These are phyloP conservation scores for Euproctis similis DNA, from an alignment of 2,888 invertebrate genomes.

Conservation along the genomic window DNA sequence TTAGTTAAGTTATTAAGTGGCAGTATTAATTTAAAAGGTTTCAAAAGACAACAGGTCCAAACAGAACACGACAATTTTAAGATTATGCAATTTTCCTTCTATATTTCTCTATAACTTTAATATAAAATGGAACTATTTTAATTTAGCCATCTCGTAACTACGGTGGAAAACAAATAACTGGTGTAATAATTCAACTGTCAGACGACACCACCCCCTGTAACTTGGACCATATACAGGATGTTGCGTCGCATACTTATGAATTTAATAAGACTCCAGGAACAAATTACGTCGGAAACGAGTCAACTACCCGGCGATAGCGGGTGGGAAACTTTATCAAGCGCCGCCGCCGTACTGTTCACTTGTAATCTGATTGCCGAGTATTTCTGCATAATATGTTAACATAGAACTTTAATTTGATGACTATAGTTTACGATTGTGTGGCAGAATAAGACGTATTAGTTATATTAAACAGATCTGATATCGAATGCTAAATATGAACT, in stretches of 20 bases:
- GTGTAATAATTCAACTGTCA: slow-evolving; percentile 3
- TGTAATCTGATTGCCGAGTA: slow-evolving; percentile 30
- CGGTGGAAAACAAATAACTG: slow-evolving; percentile 3
- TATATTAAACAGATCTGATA: too few relatives aligned
- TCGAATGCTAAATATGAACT: too few relatives aligned
- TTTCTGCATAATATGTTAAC: slow-evolving; percentile 20
- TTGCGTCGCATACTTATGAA: slow-evolving; percentile 55
- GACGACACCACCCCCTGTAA: slow-evolving; percentile 12
- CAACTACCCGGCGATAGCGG: slow-evolving; percentile 34
- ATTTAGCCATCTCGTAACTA: too few relatives aligned
- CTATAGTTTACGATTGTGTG: too few relatives aligned
- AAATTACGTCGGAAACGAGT: slow-evolving; percentile 45
- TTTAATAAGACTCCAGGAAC: slow-evolving; percentile 58
- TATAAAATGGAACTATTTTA: too few relatives aligned
- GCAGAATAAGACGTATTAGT: too few relatives aligned
- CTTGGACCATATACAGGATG: slow-evolving; percentile 30
- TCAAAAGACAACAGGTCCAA: too few relatives aligned
- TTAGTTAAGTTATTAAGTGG: too few relatives aligned
- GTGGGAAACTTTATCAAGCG: slow-evolving; percentile 31
- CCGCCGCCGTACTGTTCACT: slow-evolving; percentile 20
- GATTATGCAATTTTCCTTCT: too few relatives aligned
- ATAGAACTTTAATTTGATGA: slow-evolving; percentile 18
- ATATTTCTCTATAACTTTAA: too few relatives aligned
- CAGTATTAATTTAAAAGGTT: too few relatives aligned
- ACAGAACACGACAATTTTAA: too few relatives aligned